These are phyloP conservation scores for Apocheima hispidaria DNA, from an alignment of 2,888 invertebrate genomes.

Conservation along the genomic window DNA sequence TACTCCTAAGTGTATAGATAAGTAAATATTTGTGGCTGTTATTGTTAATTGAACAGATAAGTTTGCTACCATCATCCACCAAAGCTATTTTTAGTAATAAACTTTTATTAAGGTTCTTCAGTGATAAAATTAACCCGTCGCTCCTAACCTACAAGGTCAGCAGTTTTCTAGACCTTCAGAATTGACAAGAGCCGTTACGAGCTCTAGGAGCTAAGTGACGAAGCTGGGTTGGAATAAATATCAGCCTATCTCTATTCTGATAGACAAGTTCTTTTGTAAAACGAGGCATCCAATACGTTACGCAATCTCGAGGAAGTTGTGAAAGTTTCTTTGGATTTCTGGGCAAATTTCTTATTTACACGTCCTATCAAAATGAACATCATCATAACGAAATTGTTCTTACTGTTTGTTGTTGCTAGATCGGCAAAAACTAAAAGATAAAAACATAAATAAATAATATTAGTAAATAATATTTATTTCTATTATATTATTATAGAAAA, in stretches of 20 bases:
- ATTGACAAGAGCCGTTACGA: conserved; percentile 36
- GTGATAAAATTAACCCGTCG: conserved; percentile 2
- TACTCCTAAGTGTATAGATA: too few relatives aligned
- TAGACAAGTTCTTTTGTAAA: conserved; percentile 34
- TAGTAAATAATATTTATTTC: too few relatives aligned
- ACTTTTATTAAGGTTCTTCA: too few relatives aligned
- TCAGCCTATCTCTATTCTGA: conserved; percentile 34
- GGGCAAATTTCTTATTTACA: neutral
- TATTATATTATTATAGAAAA: too few relatives aligned
- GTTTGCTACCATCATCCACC: too few relatives aligned
- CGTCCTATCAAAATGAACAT: neutral
- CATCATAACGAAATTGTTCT: neutral
- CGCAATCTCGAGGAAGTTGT: conserved; percentile 11
- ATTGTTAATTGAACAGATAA: too few relatives aligned
- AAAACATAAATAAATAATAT: too few relatives aligned
- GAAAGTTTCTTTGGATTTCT: conserved; percentile 5
- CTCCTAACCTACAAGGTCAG: conserved; percentile 5
- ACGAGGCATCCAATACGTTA: conserved; percentile 11
- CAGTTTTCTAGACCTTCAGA: conserved; percentile 34
- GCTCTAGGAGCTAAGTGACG: conserved; percentile 37
- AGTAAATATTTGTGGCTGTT: too few relatives aligned
- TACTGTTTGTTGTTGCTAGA: too few relatives aligned
- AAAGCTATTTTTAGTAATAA: neutral
- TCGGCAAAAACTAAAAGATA: too few relatives aligned
- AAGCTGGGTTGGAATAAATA: conserved; percentile 39